These are phyloP conservation scores for Temnothorax rugatulus DNA, from an alignment of 2,888 invertebrate species.

Conservation along the genomic window DNA sequence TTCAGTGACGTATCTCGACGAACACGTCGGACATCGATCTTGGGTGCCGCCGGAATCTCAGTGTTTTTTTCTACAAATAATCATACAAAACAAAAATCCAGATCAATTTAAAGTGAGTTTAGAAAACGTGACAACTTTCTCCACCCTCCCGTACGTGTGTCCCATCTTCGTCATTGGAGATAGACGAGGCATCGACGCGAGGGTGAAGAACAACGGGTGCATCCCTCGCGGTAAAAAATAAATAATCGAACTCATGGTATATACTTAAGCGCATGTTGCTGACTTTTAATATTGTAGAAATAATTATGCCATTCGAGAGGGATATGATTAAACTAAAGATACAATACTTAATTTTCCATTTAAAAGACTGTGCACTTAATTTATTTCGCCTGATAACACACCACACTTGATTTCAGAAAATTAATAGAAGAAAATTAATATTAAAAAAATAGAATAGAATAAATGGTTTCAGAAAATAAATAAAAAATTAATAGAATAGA, in stretches of 20 bases:
- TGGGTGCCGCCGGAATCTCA: conserved; percentile 10
- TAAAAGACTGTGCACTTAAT: neutral
- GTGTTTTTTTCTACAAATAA: neutral
- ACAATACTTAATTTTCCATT: neutral
- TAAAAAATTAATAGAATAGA: neutral
- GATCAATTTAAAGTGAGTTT: neutral
- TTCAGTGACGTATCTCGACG: conserved; percentile 69
- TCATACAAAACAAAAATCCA: neutral
- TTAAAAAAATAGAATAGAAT: neutral
- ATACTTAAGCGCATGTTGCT: neutral
- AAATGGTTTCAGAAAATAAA: neutral
- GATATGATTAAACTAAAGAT: neutral
- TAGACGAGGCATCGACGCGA: conserved; percentile 55
- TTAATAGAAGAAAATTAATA: neutral
- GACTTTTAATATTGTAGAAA: conserved; percentile 5
- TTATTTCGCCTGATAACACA: neutral
- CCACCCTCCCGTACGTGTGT: conserved; percentile 1
- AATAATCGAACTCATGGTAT: neutral
- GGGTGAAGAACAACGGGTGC: conserved; percentile 58
- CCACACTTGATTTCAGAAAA: neutral
- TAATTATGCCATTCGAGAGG: neutral
- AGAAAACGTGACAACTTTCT: conserved; percentile 18
- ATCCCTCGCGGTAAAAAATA: conserved; percentile 9
- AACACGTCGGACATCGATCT: conserved; percentile 29
- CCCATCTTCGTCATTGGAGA: conserved; percentile 31